A percentile compares a stretch with the other conserved stretches of the same genome.
phyloP scores from a whole-genome alignment of 2,113 vertebrate genomes.

The Megaleporinus macrocephalus region DNA sequence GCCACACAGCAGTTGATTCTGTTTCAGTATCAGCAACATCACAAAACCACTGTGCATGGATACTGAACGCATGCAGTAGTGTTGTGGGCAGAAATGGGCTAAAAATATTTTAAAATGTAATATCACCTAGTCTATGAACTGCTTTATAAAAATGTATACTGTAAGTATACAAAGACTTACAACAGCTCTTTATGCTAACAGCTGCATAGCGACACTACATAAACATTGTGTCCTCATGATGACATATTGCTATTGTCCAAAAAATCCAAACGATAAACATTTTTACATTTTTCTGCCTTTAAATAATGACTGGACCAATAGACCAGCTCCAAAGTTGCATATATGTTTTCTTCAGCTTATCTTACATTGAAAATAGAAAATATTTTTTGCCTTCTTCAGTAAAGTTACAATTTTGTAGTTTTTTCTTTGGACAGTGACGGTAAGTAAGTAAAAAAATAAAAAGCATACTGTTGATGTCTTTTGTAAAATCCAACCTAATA shows the following conservation, averaged over 20 bases:
- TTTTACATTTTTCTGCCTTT: too few species aligned
- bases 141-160: neutral
- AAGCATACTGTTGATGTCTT: neutral
- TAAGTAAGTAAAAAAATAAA: neutral
- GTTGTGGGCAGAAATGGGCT: neutral
- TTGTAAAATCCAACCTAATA: too few species aligned
- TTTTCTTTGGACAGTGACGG: too few species aligned
- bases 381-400: too few species aligned
- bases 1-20: constrained; percentile 60
- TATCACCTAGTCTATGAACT: neutral
- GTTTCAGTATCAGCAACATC: constrained; percentile 52
- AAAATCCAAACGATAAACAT: too few species aligned
- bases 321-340: too few species aligned
- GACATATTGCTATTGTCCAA: too few species aligned
- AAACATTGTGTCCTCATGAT: neutral
- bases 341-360: too few species aligned
- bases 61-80: constrained; percentile 27
- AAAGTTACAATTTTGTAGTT: too few species aligned
- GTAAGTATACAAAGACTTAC: neutral
- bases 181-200: neutral
- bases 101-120: neutral
- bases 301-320: too few species aligned
- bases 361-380: too few species aligned
- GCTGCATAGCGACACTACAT: neutral
- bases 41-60: constrained; percentile 21